Percentiles rank a stretch among this genome's conserved stretches.
These are phyloP conservation scores for Actinernus sp. DNA, from an alignment of 92 coral and sea anemone genomes.

Conservation along the genomic window DNA sequence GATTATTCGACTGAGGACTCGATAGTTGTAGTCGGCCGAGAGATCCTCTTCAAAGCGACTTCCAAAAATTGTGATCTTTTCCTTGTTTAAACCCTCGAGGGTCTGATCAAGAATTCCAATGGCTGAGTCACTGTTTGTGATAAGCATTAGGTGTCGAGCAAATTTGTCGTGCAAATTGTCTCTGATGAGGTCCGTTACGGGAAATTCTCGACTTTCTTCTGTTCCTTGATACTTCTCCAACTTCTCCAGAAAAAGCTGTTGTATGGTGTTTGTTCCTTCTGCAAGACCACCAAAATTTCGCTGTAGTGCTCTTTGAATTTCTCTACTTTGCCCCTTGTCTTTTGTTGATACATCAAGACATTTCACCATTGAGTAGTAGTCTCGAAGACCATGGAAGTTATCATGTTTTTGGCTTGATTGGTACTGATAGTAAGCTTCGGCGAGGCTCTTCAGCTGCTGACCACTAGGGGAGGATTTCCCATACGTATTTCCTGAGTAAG, in stretches of 20 bases:
- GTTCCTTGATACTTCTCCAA: slow-evolving; percentile 30
- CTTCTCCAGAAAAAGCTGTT: slow-evolving; percentile 70
- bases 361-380: slow-evolving; percentile 92
- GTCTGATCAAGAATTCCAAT: slow-evolving; percentile 92
- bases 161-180: slow-evolving; percentile 83
- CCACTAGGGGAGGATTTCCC: slow-evolving; percentile 3
- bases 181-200: slow-evolving; percentile 71
- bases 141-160: slow-evolving; percentile 96
- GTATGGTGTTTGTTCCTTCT: slow-evolving; percentile 65
- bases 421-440: slow-evolving; percentile 82
- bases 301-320: slow-evolving; percentile 79
- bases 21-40: slow-evolving; percentile 93
- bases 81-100: slow-evolving; percentile 75
- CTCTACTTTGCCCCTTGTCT: slow-evolving; percentile 35
- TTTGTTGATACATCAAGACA: slow-evolving; percentile 58
- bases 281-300: slow-evolving; percentile 96
- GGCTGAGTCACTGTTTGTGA: slow-evolving; percentile 96
- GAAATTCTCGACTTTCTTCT: slow-evolving; percentile 38
- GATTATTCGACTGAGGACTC: slow-evolving; percentile 94
- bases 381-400: slow-evolving; percentile 97
- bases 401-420: slow-evolving; percentile 72
- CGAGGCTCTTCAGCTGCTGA: slow-evolving; percentile 74
- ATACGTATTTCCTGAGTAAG: slow-evolving; percentile 27
- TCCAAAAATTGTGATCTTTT: slow-evolving; percentile 94
- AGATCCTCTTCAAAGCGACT: slow-evolving; percentile 97